These are phyloP conservation scores for Argyrosomus regius DNA, from an alignment of 2,797 vertebrate species.

Conservation along the genomic window DNA sequence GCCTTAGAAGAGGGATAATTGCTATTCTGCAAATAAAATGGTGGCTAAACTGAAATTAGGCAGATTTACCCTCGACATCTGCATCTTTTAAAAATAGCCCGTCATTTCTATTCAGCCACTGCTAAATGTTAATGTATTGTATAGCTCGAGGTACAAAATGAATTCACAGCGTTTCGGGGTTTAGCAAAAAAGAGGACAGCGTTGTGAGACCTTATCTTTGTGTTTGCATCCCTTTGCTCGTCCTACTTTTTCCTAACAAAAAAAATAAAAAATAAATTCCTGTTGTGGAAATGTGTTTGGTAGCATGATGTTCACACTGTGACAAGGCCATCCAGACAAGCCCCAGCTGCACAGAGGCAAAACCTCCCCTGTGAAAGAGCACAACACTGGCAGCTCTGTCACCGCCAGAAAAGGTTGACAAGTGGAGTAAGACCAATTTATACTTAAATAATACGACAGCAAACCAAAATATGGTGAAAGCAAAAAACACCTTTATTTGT, in stretches of 20 bases:
- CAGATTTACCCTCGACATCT: constrained; percentile 19
- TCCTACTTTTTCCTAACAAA: constrained; percentile 51
- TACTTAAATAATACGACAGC: constrained; percentile 28
- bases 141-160: constrained; percentile 32
- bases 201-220: constrained; percentile 43
- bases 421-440: constrained; percentile 38
- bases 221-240: constrained; percentile 32
- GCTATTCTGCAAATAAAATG: constrained; percentile 19
- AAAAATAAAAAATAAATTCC: constrained; percentile 19
- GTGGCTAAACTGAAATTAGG: constrained; percentile 32
- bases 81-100: constrained; percentile 56
- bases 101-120: constrained; percentile 24
- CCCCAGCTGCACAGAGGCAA: constrained; percentile 57
- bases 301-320: constrained; percentile 55
- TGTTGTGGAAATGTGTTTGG: constrained; percentile 48
- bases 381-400: constrained; percentile 54
- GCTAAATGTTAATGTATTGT: constrained; percentile 70
- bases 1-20: background rate
- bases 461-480: constrained; percentile 40
- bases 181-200: constrained; percentile 23
- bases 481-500: constrained; percentile 50
- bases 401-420: constrained; percentile 50
- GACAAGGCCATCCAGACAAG: constrained; percentile 58
- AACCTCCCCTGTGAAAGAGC: constrained; percentile 37
- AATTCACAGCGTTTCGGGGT: constrained; percentile 4